Conservation (phyloP, 2,113 vertebrate genomes). For the Panthera leo region DNA sequence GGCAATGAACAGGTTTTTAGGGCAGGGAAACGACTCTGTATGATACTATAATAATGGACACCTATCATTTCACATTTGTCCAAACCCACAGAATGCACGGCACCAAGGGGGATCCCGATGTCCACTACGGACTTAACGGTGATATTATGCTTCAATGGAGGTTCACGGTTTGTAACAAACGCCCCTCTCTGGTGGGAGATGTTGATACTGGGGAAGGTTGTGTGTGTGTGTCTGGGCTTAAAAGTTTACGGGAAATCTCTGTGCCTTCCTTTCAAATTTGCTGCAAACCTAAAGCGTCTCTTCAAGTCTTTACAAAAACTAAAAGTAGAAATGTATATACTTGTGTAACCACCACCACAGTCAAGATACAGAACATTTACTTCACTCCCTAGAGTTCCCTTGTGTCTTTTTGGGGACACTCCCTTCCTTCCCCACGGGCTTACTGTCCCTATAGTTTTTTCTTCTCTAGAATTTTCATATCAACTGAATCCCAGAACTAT, state of each 20-base stretch:
- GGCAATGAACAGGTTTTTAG: neutral
- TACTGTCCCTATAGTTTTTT: neutral
- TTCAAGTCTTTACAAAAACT: neutral
- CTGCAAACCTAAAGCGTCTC: neutral
- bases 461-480: neutral
- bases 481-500: neutral
- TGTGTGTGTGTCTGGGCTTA: rapidly evolving
- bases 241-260: neutral
- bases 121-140: neutral
- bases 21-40: neutral
- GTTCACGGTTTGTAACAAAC: no score
- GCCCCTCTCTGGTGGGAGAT: neutral
- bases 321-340: neutral
- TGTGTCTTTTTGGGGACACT: no score
- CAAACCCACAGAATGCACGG: neutral
- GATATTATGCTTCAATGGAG: no score
- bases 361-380: neutral
- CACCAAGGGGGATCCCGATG: neutral
- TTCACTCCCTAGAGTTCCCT: neutral
- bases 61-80: neutral
- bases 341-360: neutral
- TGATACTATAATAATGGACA: neutral
- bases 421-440: neutral
- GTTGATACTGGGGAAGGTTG: no score
- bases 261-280: neutral